Percentiles rank a stretch among this genome's conserved stretches.
phyloP scores from a whole-genome alignment of 2,113 vertebrate genomes.

The Plestiodon gilberti region DNA sequence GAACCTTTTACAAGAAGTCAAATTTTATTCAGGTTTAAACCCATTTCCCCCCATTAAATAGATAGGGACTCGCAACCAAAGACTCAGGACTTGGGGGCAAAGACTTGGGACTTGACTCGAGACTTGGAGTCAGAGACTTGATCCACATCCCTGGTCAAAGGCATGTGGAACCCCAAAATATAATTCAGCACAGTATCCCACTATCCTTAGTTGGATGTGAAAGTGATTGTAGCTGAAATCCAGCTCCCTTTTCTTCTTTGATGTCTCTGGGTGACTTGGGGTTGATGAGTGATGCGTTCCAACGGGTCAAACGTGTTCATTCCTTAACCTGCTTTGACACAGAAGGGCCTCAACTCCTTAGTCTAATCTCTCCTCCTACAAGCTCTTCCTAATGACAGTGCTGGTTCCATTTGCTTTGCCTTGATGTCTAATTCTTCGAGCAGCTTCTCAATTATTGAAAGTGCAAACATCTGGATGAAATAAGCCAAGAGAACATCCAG shows the following conservation, averaged over 20 bases:
- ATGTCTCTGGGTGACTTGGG: background rate
- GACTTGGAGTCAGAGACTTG: no score
- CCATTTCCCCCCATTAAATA: no score
- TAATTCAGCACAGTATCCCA: background rate
- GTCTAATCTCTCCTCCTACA: slow-evolving; percentile 27
- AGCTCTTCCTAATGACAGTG: slow-evolving; percentile 40
- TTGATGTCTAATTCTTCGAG: slow-evolving; percentile 63
- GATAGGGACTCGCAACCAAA: no score
- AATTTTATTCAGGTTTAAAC: no score
- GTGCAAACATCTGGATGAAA: slow-evolving; percentile 71
- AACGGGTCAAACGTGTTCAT: background rate
- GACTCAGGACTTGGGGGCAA: no score
- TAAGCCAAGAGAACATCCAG: slow-evolving; percentile 52
- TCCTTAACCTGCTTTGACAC: slow-evolving; percentile 47
- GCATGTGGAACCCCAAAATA: background rate
- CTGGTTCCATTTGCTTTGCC: slow-evolving; percentile 59
- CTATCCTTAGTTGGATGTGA: background rate
- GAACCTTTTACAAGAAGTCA: no score
- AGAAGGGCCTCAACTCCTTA: slow-evolving; percentile 25
- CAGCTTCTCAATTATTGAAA: slow-evolving; percentile 73
- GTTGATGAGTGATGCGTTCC: background rate
- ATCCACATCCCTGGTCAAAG: no score
- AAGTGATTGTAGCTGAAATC: background rate
- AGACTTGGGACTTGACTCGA: no score
- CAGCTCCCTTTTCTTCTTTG: background rate